Evolutionary conservation across 2,113 vertebrate genomes (phyloP).

Genomic region (Mastomys coucha): DNA sequence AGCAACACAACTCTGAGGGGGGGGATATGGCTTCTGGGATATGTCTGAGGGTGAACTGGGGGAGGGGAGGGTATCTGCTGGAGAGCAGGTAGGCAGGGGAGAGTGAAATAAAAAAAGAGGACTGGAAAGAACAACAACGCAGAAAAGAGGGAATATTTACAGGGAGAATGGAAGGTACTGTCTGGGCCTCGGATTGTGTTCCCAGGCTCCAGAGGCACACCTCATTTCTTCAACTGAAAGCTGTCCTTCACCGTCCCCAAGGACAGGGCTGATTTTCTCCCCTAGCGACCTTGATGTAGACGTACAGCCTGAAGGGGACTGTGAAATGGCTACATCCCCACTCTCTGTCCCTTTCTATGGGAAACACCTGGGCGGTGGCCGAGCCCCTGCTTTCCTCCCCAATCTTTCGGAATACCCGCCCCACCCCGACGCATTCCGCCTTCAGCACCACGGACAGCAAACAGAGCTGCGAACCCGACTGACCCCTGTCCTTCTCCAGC

Average conservation of each 20-base stretch:
- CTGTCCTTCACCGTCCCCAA: constrained; percentile 77
- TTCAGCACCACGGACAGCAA: constrained; percentile 87
- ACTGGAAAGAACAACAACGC: not conserved
- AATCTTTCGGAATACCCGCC: not conserved
- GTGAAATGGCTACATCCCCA: not conserved
- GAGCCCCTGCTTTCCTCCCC: fast-evolving
- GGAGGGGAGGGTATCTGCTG: not conserved
- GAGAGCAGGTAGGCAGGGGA: not conserved
- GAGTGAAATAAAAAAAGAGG: constrained; percentile 23
- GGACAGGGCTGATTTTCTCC: constrained; percentile 70
- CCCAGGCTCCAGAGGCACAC: constrained; percentile 50
- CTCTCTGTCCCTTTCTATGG: not conserved
- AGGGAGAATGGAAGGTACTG: constrained; percentile 22
- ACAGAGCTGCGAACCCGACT: not conserved
- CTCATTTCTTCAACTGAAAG: constrained; percentile 35
- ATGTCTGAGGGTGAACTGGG: not conserved
- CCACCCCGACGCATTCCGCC: not conserved
- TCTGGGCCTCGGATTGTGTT: constrained; percentile 2
- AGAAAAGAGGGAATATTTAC: not conserved
- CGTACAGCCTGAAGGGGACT: constrained; percentile 51
- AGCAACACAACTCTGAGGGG: not conserved
- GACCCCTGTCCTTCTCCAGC: too few species aligned
- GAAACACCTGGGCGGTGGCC: constrained; percentile 54
- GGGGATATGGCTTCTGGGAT: constrained; percentile 11
- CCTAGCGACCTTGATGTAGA: constrained; percentile 74